Evolutionary conservation across 2,888 invertebrate species (phyloP).

Genomic region (Xestia ashworthii): DNA sequence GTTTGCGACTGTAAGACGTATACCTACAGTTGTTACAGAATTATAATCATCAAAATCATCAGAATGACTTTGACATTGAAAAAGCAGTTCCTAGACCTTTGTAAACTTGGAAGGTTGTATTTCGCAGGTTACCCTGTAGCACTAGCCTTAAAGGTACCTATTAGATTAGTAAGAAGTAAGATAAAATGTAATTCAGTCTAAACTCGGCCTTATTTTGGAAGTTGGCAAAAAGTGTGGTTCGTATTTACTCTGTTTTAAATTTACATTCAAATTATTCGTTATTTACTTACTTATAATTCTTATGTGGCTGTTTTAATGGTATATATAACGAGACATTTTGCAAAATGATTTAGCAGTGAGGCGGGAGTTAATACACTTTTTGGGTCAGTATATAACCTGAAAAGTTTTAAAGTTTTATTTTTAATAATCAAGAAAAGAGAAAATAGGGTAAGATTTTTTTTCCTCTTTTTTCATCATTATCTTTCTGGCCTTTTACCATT

Average conservation of each 20-base stretch:
- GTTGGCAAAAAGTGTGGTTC: background rate
- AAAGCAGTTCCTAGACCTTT: too few species aligned
- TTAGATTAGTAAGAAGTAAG: too few species aligned
- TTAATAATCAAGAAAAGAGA: background rate
- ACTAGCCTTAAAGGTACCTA: too few species aligned
- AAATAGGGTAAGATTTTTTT: conserved; percentile 8
- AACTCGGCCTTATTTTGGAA: background rate
- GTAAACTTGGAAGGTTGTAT: too few species aligned
- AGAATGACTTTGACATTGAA: too few species aligned
- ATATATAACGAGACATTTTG: background rate
- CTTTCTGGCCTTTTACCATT: background rate
- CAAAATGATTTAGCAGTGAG: background rate
- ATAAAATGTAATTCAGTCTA: background rate
- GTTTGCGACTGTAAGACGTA: too few species aligned
- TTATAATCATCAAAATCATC: too few species aligned
- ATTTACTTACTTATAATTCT: background rate
- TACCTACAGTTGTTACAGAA: too few species aligned
- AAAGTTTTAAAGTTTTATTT: background rate
- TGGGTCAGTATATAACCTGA: background rate
- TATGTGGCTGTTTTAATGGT: background rate
- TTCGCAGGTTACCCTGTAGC: too few species aligned
- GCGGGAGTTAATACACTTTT: background rate
- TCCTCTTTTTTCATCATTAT: background rate
- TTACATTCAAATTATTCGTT: background rate
- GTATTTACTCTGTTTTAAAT: background rate